Conservation (phyloP, 2,888 invertebrate genomes). For the Thereva unica region DNA sequence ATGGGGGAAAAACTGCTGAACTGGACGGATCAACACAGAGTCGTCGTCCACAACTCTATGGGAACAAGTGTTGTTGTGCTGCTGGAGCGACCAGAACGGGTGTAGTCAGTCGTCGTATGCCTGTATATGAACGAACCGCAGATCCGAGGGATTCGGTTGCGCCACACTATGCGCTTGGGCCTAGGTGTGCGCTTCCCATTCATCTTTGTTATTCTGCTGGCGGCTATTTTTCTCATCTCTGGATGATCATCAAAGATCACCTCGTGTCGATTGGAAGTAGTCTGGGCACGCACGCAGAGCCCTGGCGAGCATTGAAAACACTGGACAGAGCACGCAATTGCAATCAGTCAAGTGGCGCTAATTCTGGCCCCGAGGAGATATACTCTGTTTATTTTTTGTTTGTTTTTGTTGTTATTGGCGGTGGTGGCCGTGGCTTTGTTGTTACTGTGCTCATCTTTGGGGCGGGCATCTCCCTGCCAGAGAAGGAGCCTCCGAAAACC, state of each 20-base stretch:
- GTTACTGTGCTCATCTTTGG: no score
- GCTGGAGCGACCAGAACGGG: no score
- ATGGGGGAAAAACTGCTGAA: slow-evolving; percentile 20
- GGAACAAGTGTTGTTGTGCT: no score
- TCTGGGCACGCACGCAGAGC: slow-evolving; percentile 10
- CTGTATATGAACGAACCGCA: background rate
- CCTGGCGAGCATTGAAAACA: slow-evolving; percentile 16
- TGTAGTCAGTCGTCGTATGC: slow-evolving; percentile 1
- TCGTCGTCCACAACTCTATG: background rate
- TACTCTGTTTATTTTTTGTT: slow-evolving; percentile 13
- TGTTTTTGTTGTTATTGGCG: background rate
- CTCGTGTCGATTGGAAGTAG: slow-evolving; percentile 30
- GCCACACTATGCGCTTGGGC: background rate
- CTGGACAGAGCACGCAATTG: slow-evolving; percentile 24
- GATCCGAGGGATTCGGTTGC: slow-evolving; percentile 15
- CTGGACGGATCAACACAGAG: slow-evolving; percentile 15
- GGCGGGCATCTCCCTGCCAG: no score
- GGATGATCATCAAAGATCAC: slow-evolving; percentile 28
- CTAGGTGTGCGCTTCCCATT: slow-evolving; percentile 7
- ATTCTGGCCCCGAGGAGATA: slow-evolving; percentile 24
- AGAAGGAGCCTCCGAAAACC: no score
- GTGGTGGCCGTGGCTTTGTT: no score
- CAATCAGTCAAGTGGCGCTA: slow-evolving; percentile 39
- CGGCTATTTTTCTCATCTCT: slow-evolving; percentile 22
- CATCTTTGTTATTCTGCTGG: slow-evolving; percentile 14